Evolutionary conservation across 2,888 invertebrate genomes (phyloP).

Genomic region (Sylvicola cinctus): DNA sequence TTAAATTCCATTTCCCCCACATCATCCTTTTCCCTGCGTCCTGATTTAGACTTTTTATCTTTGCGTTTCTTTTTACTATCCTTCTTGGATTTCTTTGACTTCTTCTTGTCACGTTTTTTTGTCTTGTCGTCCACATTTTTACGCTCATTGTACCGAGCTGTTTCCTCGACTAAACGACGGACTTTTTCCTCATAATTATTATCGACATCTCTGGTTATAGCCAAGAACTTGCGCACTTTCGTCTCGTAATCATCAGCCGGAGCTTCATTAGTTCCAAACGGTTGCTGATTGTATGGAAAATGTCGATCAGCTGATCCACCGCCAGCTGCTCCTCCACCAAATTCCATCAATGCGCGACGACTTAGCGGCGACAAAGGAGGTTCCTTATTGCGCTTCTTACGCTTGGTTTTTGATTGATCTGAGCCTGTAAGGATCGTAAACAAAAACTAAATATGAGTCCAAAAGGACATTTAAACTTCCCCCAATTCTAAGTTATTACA

Average conservation of each 20-base stretch:
- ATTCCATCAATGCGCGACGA: slow-evolving; percentile 52
- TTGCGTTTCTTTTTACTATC: slow-evolving; percentile 48
- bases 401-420: slow-evolving; percentile 26
- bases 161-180: slow-evolving; percentile 66
- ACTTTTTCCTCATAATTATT: slow-evolving; percentile 76
- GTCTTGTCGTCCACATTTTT: slow-evolving; percentile 39
- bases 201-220: slow-evolving; percentile 62
- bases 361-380: slow-evolving; percentile 67
- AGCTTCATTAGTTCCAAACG: slow-evolving; percentile 14
- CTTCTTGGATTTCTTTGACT: slow-evolving; percentile 28
- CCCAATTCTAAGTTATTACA: no score
- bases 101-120: slow-evolving; percentile 35
- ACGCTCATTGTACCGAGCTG: slow-evolving; percentile 55
- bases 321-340: no score
- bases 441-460: neutral
- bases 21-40: slow-evolving; percentile 30
- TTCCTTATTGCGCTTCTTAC: slow-evolving; percentile 39
- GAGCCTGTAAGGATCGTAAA: slow-evolving; percentile 11
- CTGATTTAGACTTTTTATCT: slow-evolving; percentile 41
- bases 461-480: no score
- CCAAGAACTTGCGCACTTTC: slow-evolving; percentile 47
- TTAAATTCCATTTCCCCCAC: slow-evolving; percentile 42
- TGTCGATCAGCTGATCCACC: neutral
- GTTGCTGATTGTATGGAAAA: neutral
- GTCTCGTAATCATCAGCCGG: slow-evolving; percentile 42